Percentiles rank a stretch among this genome's conserved stretches.
Evolutionary conservation across 2,797 vertebrate genomes (phyloP).

Genomic region (Alouatta caraya): DNA sequence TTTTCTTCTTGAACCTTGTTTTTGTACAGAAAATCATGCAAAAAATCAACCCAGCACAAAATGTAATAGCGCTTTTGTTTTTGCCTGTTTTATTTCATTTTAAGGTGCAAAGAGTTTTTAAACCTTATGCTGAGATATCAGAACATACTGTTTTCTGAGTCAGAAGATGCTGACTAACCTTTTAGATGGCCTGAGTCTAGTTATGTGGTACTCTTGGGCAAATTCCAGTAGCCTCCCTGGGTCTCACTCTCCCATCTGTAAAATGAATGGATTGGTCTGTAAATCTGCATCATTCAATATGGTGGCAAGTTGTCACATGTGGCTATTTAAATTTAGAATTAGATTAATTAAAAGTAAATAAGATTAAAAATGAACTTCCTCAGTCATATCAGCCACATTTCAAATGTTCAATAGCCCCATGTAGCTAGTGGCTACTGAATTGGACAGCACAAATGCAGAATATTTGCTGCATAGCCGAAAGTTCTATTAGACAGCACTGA

Average conservation of each 20-base stretch:
- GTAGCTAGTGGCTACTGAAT: accelerated
- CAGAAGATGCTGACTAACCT: neutral
- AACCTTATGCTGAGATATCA: neutral
- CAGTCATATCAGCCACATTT: neutral
- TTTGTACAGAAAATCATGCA: neutral
- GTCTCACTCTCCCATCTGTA: neutral
- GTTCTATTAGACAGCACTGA: neutral
- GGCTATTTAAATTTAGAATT: neutral
- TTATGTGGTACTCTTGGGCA: neutral
- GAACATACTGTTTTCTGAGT: neutral
- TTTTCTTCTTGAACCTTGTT: neutral
- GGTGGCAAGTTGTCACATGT: neutral
- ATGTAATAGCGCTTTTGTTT: neutral
- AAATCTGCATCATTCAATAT: neutral
- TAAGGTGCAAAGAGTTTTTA: neutral
- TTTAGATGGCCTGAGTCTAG: neutral
- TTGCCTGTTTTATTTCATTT: neutral
- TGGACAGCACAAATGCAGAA: neutral
- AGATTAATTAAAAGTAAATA: neutral
- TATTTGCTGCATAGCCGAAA: neutral
- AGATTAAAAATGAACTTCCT: neutral
- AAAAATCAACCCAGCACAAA: neutral
- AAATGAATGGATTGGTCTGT: neutral
- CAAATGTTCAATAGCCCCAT: neutral
- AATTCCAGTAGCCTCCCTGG: neutral